Evolutionary conservation across 2,113 vertebrate genomes (phyloP).

Genomic region (Felis chaus): DNA sequence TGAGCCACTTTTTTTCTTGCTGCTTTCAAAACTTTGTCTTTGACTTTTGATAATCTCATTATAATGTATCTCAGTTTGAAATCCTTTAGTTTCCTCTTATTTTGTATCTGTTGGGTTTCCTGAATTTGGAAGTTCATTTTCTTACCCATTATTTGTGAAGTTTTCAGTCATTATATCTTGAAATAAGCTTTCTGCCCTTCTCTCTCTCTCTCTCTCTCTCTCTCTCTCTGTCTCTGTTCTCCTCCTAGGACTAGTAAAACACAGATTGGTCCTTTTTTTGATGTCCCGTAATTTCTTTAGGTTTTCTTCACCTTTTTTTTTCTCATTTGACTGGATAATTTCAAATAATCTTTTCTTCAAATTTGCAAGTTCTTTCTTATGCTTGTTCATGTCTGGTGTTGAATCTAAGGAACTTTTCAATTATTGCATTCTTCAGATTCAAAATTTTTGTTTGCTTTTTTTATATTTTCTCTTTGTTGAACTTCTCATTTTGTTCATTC

Average conservation of each 20-base stretch:
- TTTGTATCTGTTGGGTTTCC: background rate
- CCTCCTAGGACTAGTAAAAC: background rate
- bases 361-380: background rate
- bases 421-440: background rate
- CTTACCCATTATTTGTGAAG: background rate
- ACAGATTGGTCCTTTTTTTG: background rate
- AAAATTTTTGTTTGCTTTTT: background rate
- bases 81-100: conserved; percentile 15
- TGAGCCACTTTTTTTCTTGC: background rate
- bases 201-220: background rate
- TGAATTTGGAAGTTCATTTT: background rate
- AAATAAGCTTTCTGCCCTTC: background rate
- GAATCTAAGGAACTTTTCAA: background rate
- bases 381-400: background rate
- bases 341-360: background rate
- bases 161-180: background rate
- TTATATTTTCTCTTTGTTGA: background rate
- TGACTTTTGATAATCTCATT: background rate
- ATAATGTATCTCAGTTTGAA: background rate
- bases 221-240: background rate
- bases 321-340: background rate
- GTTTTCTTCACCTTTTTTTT: background rate
- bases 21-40: background rate
- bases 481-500: background rate
- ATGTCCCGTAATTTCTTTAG: background rate